Conservation (phyloP, 2,888 invertebrate genomes). For the Mythimna vitellina region DNA sequence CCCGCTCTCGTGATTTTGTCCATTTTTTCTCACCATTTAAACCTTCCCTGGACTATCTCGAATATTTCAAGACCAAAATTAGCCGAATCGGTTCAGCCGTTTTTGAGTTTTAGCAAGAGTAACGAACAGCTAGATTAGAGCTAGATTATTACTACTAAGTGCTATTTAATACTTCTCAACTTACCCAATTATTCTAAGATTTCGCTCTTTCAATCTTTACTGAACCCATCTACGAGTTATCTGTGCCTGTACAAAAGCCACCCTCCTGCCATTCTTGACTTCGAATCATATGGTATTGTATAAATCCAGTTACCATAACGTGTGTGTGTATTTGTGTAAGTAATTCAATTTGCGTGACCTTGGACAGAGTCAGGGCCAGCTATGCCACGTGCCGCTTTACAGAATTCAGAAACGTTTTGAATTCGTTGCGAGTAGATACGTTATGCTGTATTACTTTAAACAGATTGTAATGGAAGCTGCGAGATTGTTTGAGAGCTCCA, state of each 20-base stretch:
- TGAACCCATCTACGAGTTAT: not conserved
- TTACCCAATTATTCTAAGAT: not conserved
- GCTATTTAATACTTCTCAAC: not conserved
- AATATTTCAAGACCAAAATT: too few species aligned
- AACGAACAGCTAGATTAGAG: too few species aligned
- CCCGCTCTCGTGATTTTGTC: too few species aligned
- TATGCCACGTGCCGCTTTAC: conserved; percentile 29
- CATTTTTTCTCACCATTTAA: too few species aligned
- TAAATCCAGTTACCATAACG: conserved; percentile 46
- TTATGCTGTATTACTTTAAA: not conserved
- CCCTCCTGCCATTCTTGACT: not conserved
- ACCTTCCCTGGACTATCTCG: too few species aligned
- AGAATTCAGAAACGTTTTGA: conserved; percentile 16
- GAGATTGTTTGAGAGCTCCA: too few species aligned
- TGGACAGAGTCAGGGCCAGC: conserved; percentile 57
- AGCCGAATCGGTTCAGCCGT: too few species aligned
- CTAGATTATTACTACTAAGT: too few species aligned
- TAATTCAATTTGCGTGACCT: conserved; percentile 72
- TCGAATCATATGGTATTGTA: conserved; percentile 12
- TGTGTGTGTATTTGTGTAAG: conserved; percentile 56
- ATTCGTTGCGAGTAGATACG: not conserved
- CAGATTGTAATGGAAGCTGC: not conserved
- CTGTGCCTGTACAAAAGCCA: not conserved
- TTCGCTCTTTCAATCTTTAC: not conserved
- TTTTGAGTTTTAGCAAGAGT: too few species aligned